Base-by-base conservation (phyloP, 1,140 invertebrate species). In the Lepidurus arcticus region DNA sequence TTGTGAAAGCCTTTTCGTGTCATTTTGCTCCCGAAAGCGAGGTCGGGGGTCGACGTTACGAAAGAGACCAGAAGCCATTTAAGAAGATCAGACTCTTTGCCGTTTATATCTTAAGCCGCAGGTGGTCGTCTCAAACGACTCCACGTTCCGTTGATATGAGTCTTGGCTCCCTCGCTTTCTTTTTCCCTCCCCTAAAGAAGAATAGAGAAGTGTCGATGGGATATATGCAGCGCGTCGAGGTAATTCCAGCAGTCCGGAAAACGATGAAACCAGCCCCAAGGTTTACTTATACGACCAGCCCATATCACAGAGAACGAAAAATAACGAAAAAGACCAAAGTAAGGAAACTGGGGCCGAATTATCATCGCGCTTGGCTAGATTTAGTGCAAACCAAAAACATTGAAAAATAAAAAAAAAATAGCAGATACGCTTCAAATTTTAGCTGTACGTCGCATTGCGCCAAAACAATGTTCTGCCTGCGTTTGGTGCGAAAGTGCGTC, bases 1-100 rank as follows among this genome's bases (percentile, higher is more conserved):
- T 65, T 65, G 53, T 65, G 53, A 65, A 65, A 65, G 53, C 53
- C 53, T 65, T 65, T 65, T 65, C 53, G 53, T 65, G 53, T 65
- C 53, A 65, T 65, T 47, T 65, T 65, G 53, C 53, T 65, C 53
- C 53, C 53, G 53, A 65, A 65, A 65, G 53, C 53, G 13, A 65
- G 53, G 53, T 16, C 53, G 53, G 53, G 53, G 53, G 53, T 65
- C 53, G 53, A 65, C 53, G 53, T 65, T 65, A 65, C 53, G 53
- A 65, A 65, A 65, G 53, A 65, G 53, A 65, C 53, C 53, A 65
- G 53, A 65, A 65, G 53, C 53, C 53, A 65, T 65, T 65, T 65
- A 65, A 65, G 53, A 65, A 65, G 53, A 65, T 65, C 53, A 65
- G 53, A 65, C 53, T 65, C 53, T 11, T 34, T 65, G 53, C 53